Base-by-base conservation (phyloP, 2,888 invertebrate species). In the Megamerina dolium region DNA sequence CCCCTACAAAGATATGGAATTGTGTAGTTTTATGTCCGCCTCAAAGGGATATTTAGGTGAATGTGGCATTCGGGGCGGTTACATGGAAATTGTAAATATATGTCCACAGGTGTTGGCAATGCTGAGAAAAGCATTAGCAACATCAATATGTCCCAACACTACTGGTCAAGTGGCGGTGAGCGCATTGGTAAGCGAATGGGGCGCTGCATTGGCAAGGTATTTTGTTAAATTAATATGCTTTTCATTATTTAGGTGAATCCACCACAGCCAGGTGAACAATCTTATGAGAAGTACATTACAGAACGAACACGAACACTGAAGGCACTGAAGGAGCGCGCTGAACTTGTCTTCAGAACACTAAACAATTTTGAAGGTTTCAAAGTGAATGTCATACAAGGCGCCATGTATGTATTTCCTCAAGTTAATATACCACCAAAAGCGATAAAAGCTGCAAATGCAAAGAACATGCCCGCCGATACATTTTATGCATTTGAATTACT, bases 351-450 rank as follows among this genome's bases (percentile, higher is more conserved):
- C 2, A 82, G 90, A 31, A 83, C 90, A 0, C 87, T 99, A 69
- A 96, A 95, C 74, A 76, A 78, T 41, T 91, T 99, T 72, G 82
- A 87, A 54, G 96, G 97, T 17, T 84, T 89, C 70, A 78, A 73
- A 23, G 94, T 94, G 61, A 94, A 95, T 66, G 74, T 78, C 3
- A 82, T 84, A 5, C 83, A 87, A 85, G 85, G 99, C n/a, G 95
- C 99, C 5, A 97, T 99, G 99, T 99, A 99, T 72, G 94, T 94
- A 46, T 99, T 99, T 72, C 99, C 99, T 1, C 77, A 81, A 61
- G 75, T 99, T 44, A 75, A 77, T 33, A 64, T 99, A 41, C 92
- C 97, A 3, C 72, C 77, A 35, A 87, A 85, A 66, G 96, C 94
- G 1, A 75, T 93, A 29, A 81, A 80, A 54, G 87, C 84, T 16